Conservation (phyloP, 2,797 vertebrate species). For the Eleutherodactylus coqui region DNA sequence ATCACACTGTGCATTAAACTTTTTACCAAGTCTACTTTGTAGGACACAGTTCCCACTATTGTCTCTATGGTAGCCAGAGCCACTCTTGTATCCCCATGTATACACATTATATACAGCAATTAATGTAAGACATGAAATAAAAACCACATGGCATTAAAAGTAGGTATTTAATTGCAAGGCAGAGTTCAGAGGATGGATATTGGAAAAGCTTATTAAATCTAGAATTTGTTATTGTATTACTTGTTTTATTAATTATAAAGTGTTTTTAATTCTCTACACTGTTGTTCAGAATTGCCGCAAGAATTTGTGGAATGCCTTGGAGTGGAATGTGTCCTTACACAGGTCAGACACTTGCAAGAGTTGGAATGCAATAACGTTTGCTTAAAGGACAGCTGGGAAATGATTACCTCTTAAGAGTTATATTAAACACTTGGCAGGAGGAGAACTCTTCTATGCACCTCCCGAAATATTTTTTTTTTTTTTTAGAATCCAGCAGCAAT, state of each 20-base stretch:
- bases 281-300: not conserved
- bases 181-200: too few species aligned
- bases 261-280: not conserved
- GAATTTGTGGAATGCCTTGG: not conserved
- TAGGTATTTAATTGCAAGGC: too few species aligned
- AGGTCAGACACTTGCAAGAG: conserved; percentile 4
- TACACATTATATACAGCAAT: too few species aligned
- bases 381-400: conserved; percentile 38
- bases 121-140: too few species aligned
- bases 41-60: too few species aligned
- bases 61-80: too few species aligned
- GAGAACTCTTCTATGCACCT: not conserved
- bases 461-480: not conserved
- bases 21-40: too few species aligned
- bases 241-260: not conserved
- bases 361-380: conserved; percentile 40
- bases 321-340: conserved; percentile 32
- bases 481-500: not conserved
- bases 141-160: too few species aligned
- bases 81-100: too few species aligned
- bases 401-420: conserved; percentile 27
- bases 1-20: too few species aligned
- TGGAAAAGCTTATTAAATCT: too few species aligned
- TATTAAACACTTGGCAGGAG: conserved; percentile 29
- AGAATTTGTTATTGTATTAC: not conserved